A percentile compares a stretch with the other conserved stretches of the same genome.
phyloP scores from a whole-genome alignment of 2,888 invertebrate genomes.

The Antheraea yamamai region DNA sequence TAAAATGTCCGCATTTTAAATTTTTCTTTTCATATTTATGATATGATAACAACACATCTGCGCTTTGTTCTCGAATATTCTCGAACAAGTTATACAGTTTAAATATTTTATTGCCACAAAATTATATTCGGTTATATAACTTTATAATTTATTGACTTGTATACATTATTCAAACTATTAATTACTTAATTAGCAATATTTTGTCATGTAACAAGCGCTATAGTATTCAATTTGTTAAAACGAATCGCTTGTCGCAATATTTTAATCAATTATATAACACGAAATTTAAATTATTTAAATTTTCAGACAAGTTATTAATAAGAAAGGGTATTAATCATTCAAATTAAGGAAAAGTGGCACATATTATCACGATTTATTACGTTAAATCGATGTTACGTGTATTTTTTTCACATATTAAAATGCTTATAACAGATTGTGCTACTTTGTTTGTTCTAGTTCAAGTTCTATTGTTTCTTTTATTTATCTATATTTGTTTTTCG shows the following conservation, averaged over 20 bases:
- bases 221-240: background rate
- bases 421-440: too few species aligned
- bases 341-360: constrained; percentile 4
- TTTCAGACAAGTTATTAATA: background rate
- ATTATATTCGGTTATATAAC: background rate
- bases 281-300: background rate
- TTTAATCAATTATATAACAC: background rate
- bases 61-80: background rate
- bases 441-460: too few species aligned
- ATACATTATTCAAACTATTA: background rate
- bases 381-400: background rate
- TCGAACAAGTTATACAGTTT: background rate
- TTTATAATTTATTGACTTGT: background rate
- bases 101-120: background rate
- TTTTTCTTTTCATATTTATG: background rate
- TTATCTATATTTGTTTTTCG: too few species aligned
- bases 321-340: background rate
- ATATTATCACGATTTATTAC: background rate
- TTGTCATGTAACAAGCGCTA: background rate
- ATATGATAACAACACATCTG: background rate
- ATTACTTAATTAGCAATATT: background rate
- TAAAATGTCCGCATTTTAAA: background rate
- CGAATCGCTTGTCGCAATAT: background rate
- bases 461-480: too few species aligned
- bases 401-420: too few species aligned